Evolutionary conservation across 2,797 vertebrate genomes (phyloP).

Genomic region (Cygnus olor): DNA sequence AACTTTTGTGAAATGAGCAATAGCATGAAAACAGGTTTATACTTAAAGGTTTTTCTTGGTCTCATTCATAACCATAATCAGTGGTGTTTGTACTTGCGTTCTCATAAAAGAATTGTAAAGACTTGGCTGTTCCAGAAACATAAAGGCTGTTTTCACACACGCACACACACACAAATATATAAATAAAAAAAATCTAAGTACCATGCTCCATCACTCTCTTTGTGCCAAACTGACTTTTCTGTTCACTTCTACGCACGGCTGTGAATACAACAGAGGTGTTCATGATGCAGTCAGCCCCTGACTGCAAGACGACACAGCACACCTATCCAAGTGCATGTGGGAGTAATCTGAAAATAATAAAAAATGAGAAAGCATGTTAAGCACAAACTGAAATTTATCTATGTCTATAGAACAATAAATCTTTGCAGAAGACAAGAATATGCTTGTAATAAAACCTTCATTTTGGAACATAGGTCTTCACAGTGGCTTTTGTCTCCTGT

Average conservation of each 20-base stretch:
- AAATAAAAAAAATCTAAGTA: not conserved
- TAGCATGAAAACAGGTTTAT: constrained; percentile 3
- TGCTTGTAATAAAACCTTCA: not conserved
- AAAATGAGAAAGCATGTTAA: not conserved
- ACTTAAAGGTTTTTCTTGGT: not conserved
- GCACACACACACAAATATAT: not conserved
- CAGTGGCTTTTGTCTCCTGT: not conserved
- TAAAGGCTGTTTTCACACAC: not conserved
- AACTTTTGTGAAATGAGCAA: constrained; percentile 18
- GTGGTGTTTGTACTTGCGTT: constrained; percentile 1
- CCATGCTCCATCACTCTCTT: not conserved
- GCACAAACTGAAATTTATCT: not conserved
- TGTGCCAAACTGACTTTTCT: not conserved
- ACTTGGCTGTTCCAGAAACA: constrained; percentile 37
- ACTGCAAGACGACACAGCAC: not conserved
- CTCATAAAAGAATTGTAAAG: not conserved
- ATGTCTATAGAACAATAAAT: not conserved
- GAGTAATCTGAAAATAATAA: constrained; percentile 4
- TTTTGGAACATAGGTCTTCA: not conserved
- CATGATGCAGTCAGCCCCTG: not conserved
- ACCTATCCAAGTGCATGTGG: not conserved
- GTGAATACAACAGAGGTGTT: not conserved
- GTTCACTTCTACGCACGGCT: not conserved
- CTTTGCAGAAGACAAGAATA: not conserved
- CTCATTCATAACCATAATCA: constrained; percentile 27